Conservation (phyloP, 2,797 vertebrate genomes). For the Peromyscus attwateri region DNA sequence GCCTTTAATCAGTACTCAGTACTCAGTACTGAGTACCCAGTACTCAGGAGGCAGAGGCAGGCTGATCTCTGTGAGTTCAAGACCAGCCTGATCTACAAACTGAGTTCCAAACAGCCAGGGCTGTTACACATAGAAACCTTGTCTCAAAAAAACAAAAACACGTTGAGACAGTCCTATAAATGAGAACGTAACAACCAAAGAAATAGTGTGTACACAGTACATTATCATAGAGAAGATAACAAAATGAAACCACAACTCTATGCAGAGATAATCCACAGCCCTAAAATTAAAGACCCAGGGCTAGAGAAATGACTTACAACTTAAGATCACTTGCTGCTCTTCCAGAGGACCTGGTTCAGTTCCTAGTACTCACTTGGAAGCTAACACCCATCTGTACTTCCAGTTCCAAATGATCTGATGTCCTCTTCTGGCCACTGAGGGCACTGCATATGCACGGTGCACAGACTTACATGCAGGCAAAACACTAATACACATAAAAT, state of each 20-base stretch:
- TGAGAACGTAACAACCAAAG: constrained; percentile 20
- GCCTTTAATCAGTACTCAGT: too few relatives aligned
- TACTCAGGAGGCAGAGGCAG: background rate
- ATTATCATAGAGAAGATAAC: background rate
- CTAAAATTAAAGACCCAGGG: constrained; percentile 44
- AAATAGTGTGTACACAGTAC: background rate
- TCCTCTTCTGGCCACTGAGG: background rate
- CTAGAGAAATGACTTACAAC: background rate
- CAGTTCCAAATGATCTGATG: background rate
- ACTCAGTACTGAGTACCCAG: too few relatives aligned
- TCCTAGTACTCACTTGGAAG: background rate
- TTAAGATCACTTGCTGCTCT: background rate
- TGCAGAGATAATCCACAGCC: background rate
- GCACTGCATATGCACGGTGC: too few relatives aligned
- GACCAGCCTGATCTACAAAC: background rate
- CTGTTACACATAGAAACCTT: background rate
- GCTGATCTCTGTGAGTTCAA: background rate
- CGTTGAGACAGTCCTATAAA: background rate
- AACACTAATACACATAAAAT: background rate
- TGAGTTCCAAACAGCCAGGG: background rate
- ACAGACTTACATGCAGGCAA: background rate
- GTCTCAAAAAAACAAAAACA: background rate
- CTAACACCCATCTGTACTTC: background rate
- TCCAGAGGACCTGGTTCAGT: background rate
- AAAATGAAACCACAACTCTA: background rate